A percentile compares a stretch with the other conserved stretches of the same genome.
These are phyloP conservation scores for Aphelenchoides besseyi DNA, from an alignment of 1,140 invertebrate species.

Conservation along the genomic window DNA sequence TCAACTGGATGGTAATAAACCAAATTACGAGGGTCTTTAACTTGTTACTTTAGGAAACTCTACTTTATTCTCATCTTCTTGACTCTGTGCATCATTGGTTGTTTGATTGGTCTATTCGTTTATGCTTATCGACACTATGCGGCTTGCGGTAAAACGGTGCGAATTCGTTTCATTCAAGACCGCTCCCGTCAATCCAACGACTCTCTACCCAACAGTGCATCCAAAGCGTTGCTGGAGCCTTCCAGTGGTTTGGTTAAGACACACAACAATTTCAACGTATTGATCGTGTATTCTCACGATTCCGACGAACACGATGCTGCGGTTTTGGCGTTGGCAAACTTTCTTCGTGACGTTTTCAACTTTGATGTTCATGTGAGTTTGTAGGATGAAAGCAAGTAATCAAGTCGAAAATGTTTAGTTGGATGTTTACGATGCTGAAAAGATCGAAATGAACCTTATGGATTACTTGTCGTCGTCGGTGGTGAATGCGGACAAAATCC, in stretches of 20 bases:
- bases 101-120: no score
- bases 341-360: conserved; percentile 50
- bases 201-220: background rate
- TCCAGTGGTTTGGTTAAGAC: background rate
- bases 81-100: no score
- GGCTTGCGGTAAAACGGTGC: background rate
- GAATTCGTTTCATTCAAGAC: background rate
- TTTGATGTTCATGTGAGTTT: conserved; percentile 56
- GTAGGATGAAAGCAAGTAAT: background rate
- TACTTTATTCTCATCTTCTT: no score
- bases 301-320: conserved; percentile 52
- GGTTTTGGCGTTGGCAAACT: conserved; percentile 57
- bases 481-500: conserved; percentile 56
- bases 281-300: conserved; percentile 60
- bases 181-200: background rate
- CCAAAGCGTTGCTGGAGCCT: conserved; percentile 29
- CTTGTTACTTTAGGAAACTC: no score
- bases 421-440: conserved; percentile 52
- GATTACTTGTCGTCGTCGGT: conserved; percentile 59
- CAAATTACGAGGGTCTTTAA: no score
- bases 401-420: conserved; percentile 36
- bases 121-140: conserved; percentile 17
- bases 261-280: conserved; percentile 38
- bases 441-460: conserved; percentile 53
- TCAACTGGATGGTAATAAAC: background rate